Percentiles rank a stretch among this genome's conserved stretches.
These are phyloP conservation scores for Polyodon spathula DNA, from an alignment of 2,113 vertebrate genomes.

Conservation along the genomic window DNA sequence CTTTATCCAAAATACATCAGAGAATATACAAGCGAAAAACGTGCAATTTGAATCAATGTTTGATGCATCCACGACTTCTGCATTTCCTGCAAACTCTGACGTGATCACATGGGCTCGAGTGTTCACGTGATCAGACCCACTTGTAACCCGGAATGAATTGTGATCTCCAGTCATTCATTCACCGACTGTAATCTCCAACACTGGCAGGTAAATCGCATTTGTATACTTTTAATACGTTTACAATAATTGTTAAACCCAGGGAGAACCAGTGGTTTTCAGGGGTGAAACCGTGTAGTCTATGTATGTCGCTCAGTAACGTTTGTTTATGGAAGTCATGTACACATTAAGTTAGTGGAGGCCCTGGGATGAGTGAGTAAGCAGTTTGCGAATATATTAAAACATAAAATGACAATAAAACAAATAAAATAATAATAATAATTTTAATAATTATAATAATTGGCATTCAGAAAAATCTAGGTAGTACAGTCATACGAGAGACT, in stretches of 20 bases:
- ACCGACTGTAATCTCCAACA: conserved; percentile 25
- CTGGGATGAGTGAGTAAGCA: conserved; percentile 18
- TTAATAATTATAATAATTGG: conserved; percentile 18
- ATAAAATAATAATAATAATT: neutral
- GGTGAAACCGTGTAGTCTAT: neutral
- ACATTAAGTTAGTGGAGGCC: conserved; percentile 6
- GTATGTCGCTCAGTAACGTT: neutral
- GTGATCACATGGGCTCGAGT: neutral
- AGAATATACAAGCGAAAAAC: no score
- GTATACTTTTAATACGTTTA: conserved; percentile 11
- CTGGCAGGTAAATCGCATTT: conserved; percentile 44
- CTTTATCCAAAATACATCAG: no score
- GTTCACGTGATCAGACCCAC: conserved; percentile 26
- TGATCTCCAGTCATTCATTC: conserved; percentile 46
- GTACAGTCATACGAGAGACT: no score
- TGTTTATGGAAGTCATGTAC: neutral
- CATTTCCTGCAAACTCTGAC: no score
- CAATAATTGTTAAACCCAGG: neutral
- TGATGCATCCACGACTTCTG: no score
- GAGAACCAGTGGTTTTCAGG: no score
- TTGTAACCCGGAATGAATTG: conserved; percentile 47
- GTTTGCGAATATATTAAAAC: conserved; percentile 2
- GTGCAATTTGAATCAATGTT: no score
- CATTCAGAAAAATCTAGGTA: no score
- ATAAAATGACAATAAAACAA: neutral